These are phyloP conservation scores for Habropoda laboriosa DNA, from an alignment of 1,140 invertebrate genomes.

Conservation along the genomic window DNA sequence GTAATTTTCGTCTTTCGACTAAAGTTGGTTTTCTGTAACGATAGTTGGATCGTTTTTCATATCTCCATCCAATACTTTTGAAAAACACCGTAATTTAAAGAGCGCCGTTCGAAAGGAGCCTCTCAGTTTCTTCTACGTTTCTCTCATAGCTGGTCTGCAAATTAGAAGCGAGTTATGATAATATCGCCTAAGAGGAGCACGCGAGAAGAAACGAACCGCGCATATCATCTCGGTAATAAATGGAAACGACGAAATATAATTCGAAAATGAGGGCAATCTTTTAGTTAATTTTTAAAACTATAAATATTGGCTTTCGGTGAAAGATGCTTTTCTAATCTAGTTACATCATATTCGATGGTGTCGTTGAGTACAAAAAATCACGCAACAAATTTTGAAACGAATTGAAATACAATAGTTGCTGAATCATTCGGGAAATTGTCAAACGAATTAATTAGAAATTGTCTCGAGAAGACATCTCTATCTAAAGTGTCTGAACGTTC, in stretches of 20 bases:
- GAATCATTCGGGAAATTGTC: neutral
- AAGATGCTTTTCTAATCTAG: no score
- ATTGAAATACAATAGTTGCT: no score
- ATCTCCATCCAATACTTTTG: conserved; percentile 13
- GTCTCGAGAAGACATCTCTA: neutral
- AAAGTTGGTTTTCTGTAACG: neutral
- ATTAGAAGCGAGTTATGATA: conserved; percentile 50
- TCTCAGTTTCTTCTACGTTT: conserved; percentile 23
- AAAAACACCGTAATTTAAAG: conserved; percentile 33
- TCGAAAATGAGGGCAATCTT: neutral
- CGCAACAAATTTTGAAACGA: neutral
- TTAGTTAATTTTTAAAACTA: neutral
- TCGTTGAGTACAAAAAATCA: neutral
- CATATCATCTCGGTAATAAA: conserved; percentile 3
- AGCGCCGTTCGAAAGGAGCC: neutral
- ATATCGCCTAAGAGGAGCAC: conserved; percentile 22
- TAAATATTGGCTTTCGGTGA: neutral
- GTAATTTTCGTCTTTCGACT: neutral
- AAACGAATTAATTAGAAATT: conserved; percentile 4
- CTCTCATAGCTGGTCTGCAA: conserved; percentile 23
- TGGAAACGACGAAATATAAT: conserved; percentile 14
- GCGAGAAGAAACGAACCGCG: conserved; percentile 19
- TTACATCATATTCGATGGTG: neutral
- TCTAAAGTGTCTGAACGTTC: neutral
- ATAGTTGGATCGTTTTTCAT: neutral